A percentile compares a stretch with the other conserved stretches of the same genome.
Conservation (phyloP, 37 sponge, comb jelly and placozoan genomes). For the Halichondria panicea region DNA sequence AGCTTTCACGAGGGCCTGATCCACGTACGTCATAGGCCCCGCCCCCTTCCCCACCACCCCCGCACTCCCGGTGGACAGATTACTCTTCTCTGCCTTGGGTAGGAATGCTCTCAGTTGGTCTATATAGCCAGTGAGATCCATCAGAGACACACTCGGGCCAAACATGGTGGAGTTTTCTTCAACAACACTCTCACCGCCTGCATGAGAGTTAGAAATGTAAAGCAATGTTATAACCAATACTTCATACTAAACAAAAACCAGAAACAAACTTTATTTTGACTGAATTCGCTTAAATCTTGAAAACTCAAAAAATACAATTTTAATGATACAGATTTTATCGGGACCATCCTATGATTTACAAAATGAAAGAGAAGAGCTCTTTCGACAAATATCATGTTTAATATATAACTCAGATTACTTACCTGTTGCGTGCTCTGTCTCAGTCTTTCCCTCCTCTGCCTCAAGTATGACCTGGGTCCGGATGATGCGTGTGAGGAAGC, state of each 20-base stretch:
- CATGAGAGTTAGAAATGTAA: no score
- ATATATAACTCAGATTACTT: no score
- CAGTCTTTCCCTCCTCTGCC: neutral
- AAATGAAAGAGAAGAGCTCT: no score
- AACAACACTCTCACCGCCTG: neutral
- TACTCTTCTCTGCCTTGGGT: constrained; percentile 19
- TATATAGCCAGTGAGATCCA: constrained; percentile 32
- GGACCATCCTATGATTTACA: neutral
- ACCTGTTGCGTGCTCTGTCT: no score
- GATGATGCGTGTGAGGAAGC: constrained; percentile 55
- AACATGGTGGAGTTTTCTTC: neutral
- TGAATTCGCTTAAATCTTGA: neutral
- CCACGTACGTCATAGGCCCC: neutral
- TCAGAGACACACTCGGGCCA: constrained; percentile 6
- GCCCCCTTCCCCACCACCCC: neutral
- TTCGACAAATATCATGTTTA: no score
- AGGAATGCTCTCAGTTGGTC: constrained; percentile 46
- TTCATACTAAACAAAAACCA: neutral
- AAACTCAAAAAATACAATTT: neutral
- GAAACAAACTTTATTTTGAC: neutral
- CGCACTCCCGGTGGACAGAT: neutral
- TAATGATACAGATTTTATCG: neutral
- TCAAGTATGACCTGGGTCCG: constrained; percentile 39
- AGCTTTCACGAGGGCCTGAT: neutral
- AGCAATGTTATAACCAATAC: no score